Evolutionary conservation across 23 tunicate genomes (phyloP).

Genomic region (Diplosoma virens): DNA sequence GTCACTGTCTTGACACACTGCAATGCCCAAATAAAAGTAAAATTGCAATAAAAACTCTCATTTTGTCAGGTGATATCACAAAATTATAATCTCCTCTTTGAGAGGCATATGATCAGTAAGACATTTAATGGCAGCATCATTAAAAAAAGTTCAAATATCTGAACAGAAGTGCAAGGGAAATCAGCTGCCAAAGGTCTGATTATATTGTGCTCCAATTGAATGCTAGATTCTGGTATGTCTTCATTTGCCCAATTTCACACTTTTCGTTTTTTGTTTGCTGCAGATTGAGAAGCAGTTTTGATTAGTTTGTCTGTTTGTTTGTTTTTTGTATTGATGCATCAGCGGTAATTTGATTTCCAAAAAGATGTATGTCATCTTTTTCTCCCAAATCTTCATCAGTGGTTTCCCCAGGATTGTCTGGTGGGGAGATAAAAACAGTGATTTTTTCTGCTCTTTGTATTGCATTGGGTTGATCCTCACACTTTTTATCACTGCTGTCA

Average conservation of each 20-base stretch:
- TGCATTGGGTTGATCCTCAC: neutral
- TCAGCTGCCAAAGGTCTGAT: neutral
- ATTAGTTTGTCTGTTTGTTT: too few species aligned
- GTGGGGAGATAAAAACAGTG: neutral
- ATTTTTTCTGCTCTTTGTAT: neutral
- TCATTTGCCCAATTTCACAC: neutral
- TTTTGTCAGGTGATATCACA: neutral
- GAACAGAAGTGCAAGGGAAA: neutral
- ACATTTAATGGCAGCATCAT: neutral
- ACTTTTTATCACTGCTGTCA: neutral
- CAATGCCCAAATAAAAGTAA: neutral
- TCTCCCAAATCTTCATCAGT: neutral
- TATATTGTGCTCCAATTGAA: neutral
- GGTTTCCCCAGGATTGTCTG: neutral
- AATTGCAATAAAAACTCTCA: neutral
- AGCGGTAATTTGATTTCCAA: neutral
- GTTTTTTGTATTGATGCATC: neutral
- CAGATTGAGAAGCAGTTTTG: too few species aligned
- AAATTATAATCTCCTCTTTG: neutral
- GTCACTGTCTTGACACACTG: conserved; percentile 2
- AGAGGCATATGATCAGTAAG: neutral
- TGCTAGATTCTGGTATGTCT: neutral
- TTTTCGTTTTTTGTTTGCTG: neutral
- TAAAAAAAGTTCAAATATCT: neutral
- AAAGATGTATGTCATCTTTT: neutral